Evolutionary conservation across 2,797 vertebrate genomes (phyloP).

Genomic region (Cheirogaleus major): DNA sequence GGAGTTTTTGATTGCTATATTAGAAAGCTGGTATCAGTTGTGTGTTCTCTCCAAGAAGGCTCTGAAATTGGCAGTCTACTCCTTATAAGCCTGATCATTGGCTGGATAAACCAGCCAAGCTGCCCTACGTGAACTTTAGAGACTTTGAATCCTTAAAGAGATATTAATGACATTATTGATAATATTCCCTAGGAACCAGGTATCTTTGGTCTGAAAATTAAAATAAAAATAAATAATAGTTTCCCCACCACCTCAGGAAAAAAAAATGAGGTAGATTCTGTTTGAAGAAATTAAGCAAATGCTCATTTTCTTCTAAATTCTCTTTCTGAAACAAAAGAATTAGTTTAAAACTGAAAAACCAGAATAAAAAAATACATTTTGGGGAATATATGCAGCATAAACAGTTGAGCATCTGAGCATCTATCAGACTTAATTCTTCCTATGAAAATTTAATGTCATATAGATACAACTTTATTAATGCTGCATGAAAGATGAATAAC

Average conservation of each 20-base stretch:
- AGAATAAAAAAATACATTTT: not conserved
- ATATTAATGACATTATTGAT: not conserved
- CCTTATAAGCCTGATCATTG: not conserved
- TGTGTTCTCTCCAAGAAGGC: not conserved
- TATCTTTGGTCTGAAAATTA: not conserved
- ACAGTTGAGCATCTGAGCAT: not conserved
- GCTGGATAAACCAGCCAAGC: not conserved
- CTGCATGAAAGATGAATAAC: not conserved
- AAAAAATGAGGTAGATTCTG: not conserved
- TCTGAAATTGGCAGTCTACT: not conserved
- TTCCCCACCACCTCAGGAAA: not conserved
- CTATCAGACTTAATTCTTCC: not conserved
- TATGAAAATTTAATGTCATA: not conserved
- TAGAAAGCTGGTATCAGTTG: not conserved
- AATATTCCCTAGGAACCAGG: not conserved
- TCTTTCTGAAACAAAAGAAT: slow-evolving; percentile 16
- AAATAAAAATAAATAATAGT: slow-evolving; percentile 1
- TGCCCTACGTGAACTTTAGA: not conserved
- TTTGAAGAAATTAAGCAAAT: not conserved
- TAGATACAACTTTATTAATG: not conserved
- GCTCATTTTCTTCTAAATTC: not conserved
- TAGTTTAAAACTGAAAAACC: not conserved
- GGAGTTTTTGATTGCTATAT: not conserved
- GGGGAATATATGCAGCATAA: not conserved
- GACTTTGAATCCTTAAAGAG: not conserved